Conservation (phyloP, 2,797 vertebrate species). For the Enteromius afrohamiltoni region DNA sequence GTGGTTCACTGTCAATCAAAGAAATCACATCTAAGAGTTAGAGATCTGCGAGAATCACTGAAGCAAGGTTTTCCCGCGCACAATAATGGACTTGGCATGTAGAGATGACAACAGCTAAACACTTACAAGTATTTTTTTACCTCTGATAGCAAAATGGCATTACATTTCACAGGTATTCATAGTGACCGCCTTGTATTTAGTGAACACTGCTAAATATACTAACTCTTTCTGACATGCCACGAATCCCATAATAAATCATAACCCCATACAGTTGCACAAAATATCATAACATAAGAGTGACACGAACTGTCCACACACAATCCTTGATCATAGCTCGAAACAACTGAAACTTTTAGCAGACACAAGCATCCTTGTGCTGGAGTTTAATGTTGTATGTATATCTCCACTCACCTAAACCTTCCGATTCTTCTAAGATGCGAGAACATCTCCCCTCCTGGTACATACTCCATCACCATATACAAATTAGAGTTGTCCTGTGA, state of each 20-base stretch:
- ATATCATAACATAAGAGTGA: too few species aligned
- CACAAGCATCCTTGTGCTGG: background rate
- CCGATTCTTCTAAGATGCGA: constrained; percentile 99
- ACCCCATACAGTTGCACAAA: background rate
- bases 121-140: background rate
- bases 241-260: background rate
- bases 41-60: background rate
- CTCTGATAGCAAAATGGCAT: background rate
- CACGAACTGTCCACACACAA: background rate
- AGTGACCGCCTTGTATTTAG: background rate
- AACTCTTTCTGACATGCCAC: background rate
- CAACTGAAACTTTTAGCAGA: background rate
- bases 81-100: background rate
- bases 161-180: background rate
- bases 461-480: constrained; percentile 99
- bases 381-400: background rate
- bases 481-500: constrained; percentile 98
- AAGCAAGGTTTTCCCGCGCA: background rate
- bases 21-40: background rate
- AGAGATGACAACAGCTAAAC: background rate
- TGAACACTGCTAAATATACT: background rate
- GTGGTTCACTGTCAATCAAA: constrained; percentile 87
- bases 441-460: constrained; percentile 99
- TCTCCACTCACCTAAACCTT: constrained; percentile 90
- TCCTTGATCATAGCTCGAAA: background rate